Evolutionary conservation across 2,888 invertebrate species (phyloP).

Genomic region (Rhingia campestris): DNA sequence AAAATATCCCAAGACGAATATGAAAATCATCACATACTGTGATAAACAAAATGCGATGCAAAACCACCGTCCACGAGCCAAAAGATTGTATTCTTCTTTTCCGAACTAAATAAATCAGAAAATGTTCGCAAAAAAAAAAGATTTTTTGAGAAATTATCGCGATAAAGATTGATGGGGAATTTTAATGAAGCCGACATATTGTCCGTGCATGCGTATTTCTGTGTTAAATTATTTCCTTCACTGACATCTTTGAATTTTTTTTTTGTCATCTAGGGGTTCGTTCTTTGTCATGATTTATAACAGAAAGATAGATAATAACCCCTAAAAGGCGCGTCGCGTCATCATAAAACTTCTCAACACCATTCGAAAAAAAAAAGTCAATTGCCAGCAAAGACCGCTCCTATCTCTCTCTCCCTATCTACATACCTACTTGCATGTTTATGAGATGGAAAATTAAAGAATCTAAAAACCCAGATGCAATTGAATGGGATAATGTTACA

Average conservation of each 20-base stretch:
- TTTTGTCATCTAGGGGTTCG: neutral
- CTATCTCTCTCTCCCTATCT: neutral
- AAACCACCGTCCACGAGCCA: conserved; percentile 9
- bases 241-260: too few species aligned
- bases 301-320: conserved; percentile 23
- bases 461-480: conserved; percentile 22
- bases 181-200: conserved; percentile 29
- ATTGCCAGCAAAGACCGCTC: conserved; percentile 21
- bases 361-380: neutral
- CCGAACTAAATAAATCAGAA: conserved; percentile 40
- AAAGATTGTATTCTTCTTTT: neutral
- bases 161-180: conserved; percentile 62
- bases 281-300: neutral
- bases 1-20: neutral
- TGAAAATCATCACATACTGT: neutral
- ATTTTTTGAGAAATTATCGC: conserved; percentile 19
- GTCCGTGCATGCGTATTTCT: conserved; percentile 14
- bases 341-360: conserved; percentile 23
- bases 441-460: conserved; percentile 40
- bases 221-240: neutral
- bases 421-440: neutral
- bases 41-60: conserved; percentile 2
- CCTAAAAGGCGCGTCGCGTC: conserved; percentile 28
- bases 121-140: conserved; percentile 25
- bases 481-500: conserved; percentile 30